These are phyloP conservation scores for Tiliqua scincoides DNA, from an alignment of 2,113 vertebrate species.

Conservation along the genomic window DNA sequence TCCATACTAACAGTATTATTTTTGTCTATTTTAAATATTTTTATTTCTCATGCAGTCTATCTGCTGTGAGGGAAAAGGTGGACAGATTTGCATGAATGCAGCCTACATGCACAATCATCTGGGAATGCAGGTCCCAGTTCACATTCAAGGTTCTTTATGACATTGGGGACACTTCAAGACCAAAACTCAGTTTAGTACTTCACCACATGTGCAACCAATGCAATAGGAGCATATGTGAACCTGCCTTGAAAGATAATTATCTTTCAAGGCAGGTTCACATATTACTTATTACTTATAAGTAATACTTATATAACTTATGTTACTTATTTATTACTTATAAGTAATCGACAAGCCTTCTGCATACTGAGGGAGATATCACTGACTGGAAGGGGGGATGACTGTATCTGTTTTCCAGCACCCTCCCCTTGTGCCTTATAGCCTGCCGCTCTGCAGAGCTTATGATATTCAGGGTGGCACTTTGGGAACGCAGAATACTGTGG, in stretches of 20 bases:
- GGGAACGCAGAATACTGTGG: too few species aligned
- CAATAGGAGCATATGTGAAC: neutral
- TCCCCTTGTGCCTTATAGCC: too few species aligned
- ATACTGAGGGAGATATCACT: neutral
- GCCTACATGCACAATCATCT: neutral
- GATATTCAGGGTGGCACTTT: neutral
- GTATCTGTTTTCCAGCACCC: neutral
- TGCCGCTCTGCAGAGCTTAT: too few species aligned
- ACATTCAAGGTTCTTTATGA: neutral
- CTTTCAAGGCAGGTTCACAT: neutral
- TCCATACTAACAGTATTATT: too few species aligned
- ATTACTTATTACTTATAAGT: too few species aligned
- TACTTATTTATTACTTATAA: too few species aligned
- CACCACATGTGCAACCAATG: neutral
- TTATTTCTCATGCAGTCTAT: neutral
- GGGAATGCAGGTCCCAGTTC: neutral
- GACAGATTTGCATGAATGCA: neutral
- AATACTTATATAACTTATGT: too few species aligned
- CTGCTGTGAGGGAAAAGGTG: neutral
- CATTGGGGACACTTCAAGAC: neutral
- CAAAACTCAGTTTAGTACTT: neutral
- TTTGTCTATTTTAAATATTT: too few species aligned
- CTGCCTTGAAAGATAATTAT: neutral
- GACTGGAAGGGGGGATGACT: neutral
- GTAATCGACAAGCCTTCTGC: too few species aligned